Evolutionary conservation across 2,113 vertebrate species (phyloP), one percentile per base, ranked within the genome.

Genomic region (Oryzias woworae): DNA sequence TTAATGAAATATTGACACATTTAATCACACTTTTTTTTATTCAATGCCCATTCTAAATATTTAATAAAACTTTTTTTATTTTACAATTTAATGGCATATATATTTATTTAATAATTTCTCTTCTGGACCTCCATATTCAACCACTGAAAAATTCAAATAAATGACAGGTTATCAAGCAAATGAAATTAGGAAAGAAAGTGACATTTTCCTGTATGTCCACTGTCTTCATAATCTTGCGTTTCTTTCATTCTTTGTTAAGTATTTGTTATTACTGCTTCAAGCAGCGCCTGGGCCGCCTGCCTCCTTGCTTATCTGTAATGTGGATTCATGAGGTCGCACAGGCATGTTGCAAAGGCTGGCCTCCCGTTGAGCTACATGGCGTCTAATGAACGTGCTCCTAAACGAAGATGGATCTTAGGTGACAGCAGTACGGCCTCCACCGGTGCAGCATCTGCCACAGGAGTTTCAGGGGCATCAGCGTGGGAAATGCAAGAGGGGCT

Each of bases 381-480:
- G 17, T 66, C 66, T 89, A 85, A 92, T 84, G 89, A 88, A 87
- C 75, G 80, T 72, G 71, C 58, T 41, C 51, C 56, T 16, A 83
- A 91, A 92, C 71, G 54, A 89, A 91, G 89, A 91, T 67, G 47
- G 75, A 92, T 89, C 72, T 56, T 78, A 79, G 73, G 77, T 87
- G 87, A 87, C 77, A 85, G 85, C 46, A 2, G 58, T 2, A 20
- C 31, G 16, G 77, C 68, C 80, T 83, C 73, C 45, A 43, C 56
- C 55, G 20, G 36, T 45, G 55, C 47, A 49, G 76, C 78, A 69
- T 75, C 69, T 77, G 73, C 75, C 80, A 46, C 75, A 59, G 59
- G 65, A 14, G 80, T 78, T 71, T 20, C 58, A 75, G 76, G 75
- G 71, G 65, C 58, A 17, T 56, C 58, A 43, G 62, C 41, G 23